Base-by-base conservation (phyloP, 2,888 invertebrate species). In the Galeopsomyia nigrocyanea region DNA sequence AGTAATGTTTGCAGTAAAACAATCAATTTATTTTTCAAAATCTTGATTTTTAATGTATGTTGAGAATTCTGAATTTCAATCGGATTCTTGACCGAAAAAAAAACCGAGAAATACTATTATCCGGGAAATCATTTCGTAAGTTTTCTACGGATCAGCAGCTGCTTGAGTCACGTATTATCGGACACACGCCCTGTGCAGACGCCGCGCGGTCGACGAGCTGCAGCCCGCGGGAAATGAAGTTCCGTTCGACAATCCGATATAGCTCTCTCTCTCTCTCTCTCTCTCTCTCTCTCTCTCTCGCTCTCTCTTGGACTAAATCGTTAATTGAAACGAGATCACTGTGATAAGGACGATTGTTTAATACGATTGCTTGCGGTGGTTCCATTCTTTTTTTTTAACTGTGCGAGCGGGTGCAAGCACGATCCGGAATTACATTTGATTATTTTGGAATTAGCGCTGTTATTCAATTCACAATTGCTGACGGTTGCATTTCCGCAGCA, bases 101-200 rank as follows among this genome's bases (percentile, higher is more conserved):
- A 7, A 39, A 39, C 2, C 5, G 26, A 39, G 10, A 39, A 39
- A 39, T 3, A 10, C 39, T 39, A 39, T 39, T 39, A 39, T 39
- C 26, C 60, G 65, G 70, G 58, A 74, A 76, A 80, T 79, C 76
- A 76, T 75, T 73, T 70, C 73, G 63, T 73, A 68, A 73, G 67
- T 77, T 75, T 72, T 57, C 67, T 75, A 74, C 21, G 74, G 61
- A 67, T 49, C 51, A 39, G 53, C 58, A 55, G 55, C 60, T 60
- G 71, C 71, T 62, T 72, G 58, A 74, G 66, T 75, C 74, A 76
- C 39, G 64, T 66, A 75, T 77, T 79, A 77, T 80, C 76, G 55
- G 72, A 63, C 58, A 53, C 51, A 51, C 53, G 19, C 53, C 53
- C 73, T 71, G 70, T 75, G 73, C 74, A 77, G 73, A 74, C 66